Evolutionary conservation across 2,888 invertebrate genomes (phyloP).

Genomic region (Mythimna loreyi): DNA sequence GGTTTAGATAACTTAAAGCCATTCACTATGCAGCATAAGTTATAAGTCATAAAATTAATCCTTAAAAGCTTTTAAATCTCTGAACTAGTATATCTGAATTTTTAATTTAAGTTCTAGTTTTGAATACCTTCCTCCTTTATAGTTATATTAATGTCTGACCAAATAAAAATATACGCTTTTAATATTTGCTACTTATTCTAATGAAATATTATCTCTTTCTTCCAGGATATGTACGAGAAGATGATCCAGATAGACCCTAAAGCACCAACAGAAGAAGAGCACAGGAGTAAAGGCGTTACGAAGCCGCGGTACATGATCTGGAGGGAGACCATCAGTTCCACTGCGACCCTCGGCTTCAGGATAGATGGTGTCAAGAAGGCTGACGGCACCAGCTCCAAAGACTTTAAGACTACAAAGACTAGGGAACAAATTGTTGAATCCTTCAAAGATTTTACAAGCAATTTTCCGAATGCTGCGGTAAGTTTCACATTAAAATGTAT

Average conservation of each 20-base stretch:
- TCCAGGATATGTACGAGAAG: constrained; percentile 98
- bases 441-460: constrained; percentile 95
- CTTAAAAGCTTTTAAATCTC: constrained; percentile 6
- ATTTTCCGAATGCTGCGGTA: constrained; percentile 95
- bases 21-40: background rate
- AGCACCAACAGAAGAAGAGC: constrained; percentile 97
- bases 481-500: constrained; percentile 76
- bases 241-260: constrained; percentile 98
- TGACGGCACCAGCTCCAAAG: constrained; percentile 97
- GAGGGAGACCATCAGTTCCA: constrained; percentile 99
- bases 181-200: constrained; percentile 8
- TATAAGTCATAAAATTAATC: background rate
- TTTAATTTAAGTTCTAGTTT: background rate
- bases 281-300: constrained; percentile 96
- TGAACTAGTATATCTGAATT: too few species aligned
- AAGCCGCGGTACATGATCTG: constrained; percentile 99
- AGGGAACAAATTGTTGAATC: constrained; percentile 95
- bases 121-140: background rate
- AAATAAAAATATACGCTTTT: background rate
- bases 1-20: background rate
- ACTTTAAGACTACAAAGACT: constrained; percentile 98
- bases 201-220: constrained; percentile 45
- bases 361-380: constrained; percentile 98
- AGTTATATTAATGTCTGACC: background rate
- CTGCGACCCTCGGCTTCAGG: constrained; percentile 98